Conservation (phyloP, 92 coral and sea anemone species). For the Paramuricea clavata region DNA sequence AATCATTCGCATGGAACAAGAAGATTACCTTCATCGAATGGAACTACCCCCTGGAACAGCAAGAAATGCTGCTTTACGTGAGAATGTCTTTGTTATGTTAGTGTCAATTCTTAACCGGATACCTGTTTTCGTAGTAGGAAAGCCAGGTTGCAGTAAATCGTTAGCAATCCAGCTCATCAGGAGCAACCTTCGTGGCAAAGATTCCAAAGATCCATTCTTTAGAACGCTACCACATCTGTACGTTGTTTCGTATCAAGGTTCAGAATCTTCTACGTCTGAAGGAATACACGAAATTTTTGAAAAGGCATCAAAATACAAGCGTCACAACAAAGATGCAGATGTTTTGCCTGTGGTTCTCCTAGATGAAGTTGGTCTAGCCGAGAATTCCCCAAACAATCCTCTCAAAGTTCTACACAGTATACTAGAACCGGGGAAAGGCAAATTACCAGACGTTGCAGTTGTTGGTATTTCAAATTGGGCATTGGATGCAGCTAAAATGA, state of each 20-base stretch:
- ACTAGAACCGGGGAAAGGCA: constrained; percentile 55
- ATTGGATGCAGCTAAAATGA: constrained; percentile 71
- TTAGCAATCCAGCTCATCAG: constrained; percentile 41
- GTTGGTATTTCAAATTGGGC: constrained; percentile 99
- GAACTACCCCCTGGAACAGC: constrained; percentile 98
- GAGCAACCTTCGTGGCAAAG: constrained; percentile 41
- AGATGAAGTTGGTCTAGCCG: constrained; percentile 63
- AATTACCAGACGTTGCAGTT: constrained; percentile 64
- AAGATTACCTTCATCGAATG: constrained; percentile 81
- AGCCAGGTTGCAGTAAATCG: constrained; percentile 61
- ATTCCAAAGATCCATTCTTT: constrained; percentile 49
- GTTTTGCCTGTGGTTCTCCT: constrained; percentile 58
- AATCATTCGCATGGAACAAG: constrained; percentile 66
- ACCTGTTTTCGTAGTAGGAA: constrained; percentile 59
- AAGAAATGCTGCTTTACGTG: constrained; percentile 95
- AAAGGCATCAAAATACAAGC: constrained; percentile 54
- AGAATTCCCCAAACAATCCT: constrained; percentile 59
- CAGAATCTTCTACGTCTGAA: constrained; percentile 63
- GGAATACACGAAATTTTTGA: constrained; percentile 62
- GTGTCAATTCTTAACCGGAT: constrained; percentile 13
- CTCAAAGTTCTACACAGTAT: constrained; percentile 64
- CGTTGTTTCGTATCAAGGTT: constrained; percentile 59
- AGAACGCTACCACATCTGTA: constrained; percentile 53
- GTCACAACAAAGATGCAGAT: constrained; percentile 52
- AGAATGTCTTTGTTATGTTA: constrained; percentile 70